phyloP scores from a whole-genome alignment of 2,888 invertebrate genomes.

The Alsophila aescularia region DNA sequence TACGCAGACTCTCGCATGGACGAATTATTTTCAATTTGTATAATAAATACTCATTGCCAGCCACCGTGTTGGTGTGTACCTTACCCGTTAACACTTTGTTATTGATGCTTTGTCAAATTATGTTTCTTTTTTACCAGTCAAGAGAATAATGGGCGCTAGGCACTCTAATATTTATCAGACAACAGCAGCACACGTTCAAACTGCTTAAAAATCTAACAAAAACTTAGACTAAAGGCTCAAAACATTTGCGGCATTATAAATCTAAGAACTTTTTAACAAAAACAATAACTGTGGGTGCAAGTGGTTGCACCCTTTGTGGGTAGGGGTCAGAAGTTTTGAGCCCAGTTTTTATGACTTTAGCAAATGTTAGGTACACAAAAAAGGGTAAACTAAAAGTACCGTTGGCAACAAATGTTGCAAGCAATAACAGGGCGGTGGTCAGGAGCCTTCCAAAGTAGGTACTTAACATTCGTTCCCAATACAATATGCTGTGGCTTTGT shows the following conservation, averaged over 20 bases:
- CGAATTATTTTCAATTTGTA: no score
- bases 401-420: constrained; percentile 20
- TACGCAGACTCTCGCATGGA: no score
- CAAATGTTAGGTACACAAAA: constrained; percentile 23
- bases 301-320: constrained; percentile 1
- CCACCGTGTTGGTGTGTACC: no score
- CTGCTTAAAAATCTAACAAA: no score
- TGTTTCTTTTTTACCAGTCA: no score
- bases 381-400: constrained; percentile 22
- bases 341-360: constrained; percentile 18
- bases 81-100: no score
- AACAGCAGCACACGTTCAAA: no score
- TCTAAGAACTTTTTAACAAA: constrained; percentile 15
- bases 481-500: no score
- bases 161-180: no score
- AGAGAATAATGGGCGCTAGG: no score
- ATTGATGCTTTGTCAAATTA: no score
- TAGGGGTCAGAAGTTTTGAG: constrained; percentile 15
- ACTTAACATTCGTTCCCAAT: constrained; percentile 2
- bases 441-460: neutral
- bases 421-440: neutral
- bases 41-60: no score
- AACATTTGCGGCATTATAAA: constrained; percentile 9
- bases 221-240: neutral
- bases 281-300: constrained; percentile 17